Base-by-base conservation (phyloP, 2,888 invertebrate genomes). In the Apotomis capreana region DNA sequence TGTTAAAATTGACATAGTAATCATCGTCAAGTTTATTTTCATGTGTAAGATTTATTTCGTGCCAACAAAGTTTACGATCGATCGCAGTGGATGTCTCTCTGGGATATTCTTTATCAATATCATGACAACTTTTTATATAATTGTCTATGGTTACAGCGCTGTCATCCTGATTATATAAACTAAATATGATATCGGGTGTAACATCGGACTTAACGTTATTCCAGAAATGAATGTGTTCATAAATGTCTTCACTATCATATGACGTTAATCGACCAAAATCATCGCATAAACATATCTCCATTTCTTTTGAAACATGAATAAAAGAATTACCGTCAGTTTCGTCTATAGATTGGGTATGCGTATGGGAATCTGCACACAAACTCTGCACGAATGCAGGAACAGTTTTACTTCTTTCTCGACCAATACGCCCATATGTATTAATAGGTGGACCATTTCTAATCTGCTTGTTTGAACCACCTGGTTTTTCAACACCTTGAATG, bases 211-310 rank as follows among this genome's bases (percentile, higher is more conserved):
- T 75, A 52, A 77, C 76, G 69, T 80, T 79, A n/a, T 82, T 75
- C 78, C 80, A 83, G 80, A 87, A 92, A 81, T 92, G 91, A 73
- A 91, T 81, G 78, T 91, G 90, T 75, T 87, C 86, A 81, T 88
- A 87, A 52, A 76, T 70, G 59, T 77, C 75, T 73, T 82, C 78
- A 72, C 69, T 62, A 74, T 86, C 85, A 80, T 86, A 84, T 78
- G 79, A 79, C 70, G 75, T 75, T 73, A 87, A 79, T 64, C 76
- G 80, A 44, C 92, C 92, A 81, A 89, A 92, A 82, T 92, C 92
- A 69, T 78, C 73, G 76, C 92, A 92, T 68, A 86, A 70, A 81
- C 91, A 92, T 80, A 86, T 87, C 68, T 83, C 77, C 9, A 40
- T 71, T 79, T 70, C 61, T 40, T 68, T 8, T 59, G 52, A 65